Base-by-base conservation (phyloP, 1,140 invertebrate species). In the Chironomus tepperi region DNA sequence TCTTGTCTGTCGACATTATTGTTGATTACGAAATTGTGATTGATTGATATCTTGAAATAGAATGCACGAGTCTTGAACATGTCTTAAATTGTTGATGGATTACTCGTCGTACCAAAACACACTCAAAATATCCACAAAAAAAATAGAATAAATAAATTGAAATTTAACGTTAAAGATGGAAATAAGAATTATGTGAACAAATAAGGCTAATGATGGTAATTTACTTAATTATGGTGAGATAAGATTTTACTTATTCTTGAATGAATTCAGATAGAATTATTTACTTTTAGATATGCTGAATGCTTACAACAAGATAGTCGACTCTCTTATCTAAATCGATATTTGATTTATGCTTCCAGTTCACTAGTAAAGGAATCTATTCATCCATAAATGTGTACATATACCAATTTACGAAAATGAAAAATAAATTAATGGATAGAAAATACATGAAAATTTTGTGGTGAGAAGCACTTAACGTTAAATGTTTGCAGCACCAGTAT, bases 41-140 rank as follows among this genome's bases (percentile, higher is more conserved):
- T 57, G 47, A 57, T 57, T 57, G 47, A 57, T 57, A 57, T 57
- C 47, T 57, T 57, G 47, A 57, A 57, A 57, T 57, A 57, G 47
- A 57, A 57, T 47, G 43, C 43, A 47, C 43, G 15, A 47, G 15
- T 15, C 43, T 47, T 47, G 9, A 47, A 10, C 24, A 34, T 34
- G n/a, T 57, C 8, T 5, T 57, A 15, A n/a, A 10, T 47, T 57
- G 47, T 57, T 57, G 47, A 57, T 57, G 47, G 47, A 57, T 57
- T 57, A 57, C 47, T 57, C 24, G 1, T 34, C 24, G 24, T n/a
- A 34, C 24, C 24, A 34, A 34, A 34, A 34, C 24, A 34, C 5
- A 34, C 24, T 2, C 24, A 34, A 34, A 34, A 34, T 34, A 2
- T 34, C 5, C 24, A 2, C 24, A 34, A 34, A 34, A 34, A 34